A percentile compares a stretch with the other conserved stretches of the same genome.
phyloP scores from a whole-genome alignment of 2,113 vertebrate species.

The Rousettus leschenaultii region DNA sequence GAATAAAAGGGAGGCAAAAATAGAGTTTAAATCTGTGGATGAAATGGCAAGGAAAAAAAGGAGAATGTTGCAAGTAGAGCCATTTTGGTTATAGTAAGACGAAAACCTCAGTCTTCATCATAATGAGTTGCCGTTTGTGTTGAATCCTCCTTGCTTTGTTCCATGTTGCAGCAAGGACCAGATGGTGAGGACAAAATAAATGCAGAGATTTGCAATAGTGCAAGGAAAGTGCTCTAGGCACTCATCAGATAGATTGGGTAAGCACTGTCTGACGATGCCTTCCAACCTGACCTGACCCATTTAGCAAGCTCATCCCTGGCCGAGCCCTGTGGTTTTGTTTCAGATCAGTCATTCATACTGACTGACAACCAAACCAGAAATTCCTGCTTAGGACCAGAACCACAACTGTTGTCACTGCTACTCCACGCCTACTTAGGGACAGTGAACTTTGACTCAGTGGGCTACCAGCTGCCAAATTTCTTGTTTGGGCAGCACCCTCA shows the following conservation, averaged over 20 bases:
- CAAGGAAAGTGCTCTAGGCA: not conserved
- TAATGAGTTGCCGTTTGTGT: not conserved
- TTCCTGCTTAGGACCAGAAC: constrained; percentile 44
- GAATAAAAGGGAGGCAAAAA: not conserved
- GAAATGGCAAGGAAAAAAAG: not conserved
- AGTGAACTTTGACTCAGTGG: constrained; percentile 38
- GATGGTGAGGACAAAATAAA: not conserved
- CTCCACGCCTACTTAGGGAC: not conserved
- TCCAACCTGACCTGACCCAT: constrained; percentile 52
- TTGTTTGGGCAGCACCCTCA: not conserved
- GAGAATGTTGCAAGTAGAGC: not conserved
- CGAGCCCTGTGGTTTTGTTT: not conserved
- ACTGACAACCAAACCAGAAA: constrained; percentile 63
- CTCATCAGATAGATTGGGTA: not conserved
- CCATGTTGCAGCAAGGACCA: not conserved
- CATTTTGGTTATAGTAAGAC: not conserved
- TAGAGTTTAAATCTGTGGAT: not conserved
- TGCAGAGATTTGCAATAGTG: not conserved
- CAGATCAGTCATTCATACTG: not conserved
- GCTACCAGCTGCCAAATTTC: not conserved
- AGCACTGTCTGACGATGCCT: not conserved
- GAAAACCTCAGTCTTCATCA: not conserved
- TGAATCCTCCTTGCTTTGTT: not conserved
- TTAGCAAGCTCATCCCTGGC: not conserved
- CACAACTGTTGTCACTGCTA: not conserved